A percentile compares a stretch with the other conserved stretches of the same genome.
Evolutionary conservation across 23 tunicate species (phyloP).

Genomic region (Styela clava): DNA sequence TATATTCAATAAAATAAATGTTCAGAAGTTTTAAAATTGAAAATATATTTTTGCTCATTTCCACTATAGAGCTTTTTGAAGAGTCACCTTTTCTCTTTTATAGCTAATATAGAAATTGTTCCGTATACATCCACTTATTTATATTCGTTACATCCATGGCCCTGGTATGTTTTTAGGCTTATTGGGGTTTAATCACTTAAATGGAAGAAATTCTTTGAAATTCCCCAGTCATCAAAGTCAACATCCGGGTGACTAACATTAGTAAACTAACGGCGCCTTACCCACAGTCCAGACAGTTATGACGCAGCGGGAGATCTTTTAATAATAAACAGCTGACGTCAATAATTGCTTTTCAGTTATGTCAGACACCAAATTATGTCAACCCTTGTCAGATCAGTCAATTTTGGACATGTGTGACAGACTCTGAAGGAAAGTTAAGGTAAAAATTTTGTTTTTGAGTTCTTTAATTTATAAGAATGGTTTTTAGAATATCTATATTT

Average conservation of each 20-base stretch:
- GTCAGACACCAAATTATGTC: conserved; percentile 7
- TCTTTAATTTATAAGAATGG: no score
- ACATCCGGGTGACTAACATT: not conserved
- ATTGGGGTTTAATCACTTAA: not conserved
- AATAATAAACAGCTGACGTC: not conserved
- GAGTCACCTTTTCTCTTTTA: no score
- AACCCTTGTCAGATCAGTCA: conserved; percentile 63
- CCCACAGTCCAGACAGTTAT: not conserved
- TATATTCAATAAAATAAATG: no score
- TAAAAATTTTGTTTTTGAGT: no score
- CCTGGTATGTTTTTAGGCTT: no score
- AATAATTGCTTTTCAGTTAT: conserved; percentile 12
- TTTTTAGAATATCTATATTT: no score
- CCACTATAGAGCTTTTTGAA: no score
- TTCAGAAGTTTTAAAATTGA: no score
- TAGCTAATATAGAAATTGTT: no score
- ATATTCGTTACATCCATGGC: no score
- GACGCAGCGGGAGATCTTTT: not conserved
- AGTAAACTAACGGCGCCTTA: not conserved
- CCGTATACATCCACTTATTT: no score
- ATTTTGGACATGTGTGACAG: conserved; percentile 62
- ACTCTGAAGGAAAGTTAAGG: conserved; percentile 39
- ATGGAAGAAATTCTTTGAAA: not conserved
- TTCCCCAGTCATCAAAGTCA: not conserved
- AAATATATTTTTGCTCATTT: no score